A percentile compares a stretch with the other conserved stretches of the same genome.
phyloP scores from a whole-genome alignment of 2,113 vertebrate genomes.

The Petroica traversi region DNA sequence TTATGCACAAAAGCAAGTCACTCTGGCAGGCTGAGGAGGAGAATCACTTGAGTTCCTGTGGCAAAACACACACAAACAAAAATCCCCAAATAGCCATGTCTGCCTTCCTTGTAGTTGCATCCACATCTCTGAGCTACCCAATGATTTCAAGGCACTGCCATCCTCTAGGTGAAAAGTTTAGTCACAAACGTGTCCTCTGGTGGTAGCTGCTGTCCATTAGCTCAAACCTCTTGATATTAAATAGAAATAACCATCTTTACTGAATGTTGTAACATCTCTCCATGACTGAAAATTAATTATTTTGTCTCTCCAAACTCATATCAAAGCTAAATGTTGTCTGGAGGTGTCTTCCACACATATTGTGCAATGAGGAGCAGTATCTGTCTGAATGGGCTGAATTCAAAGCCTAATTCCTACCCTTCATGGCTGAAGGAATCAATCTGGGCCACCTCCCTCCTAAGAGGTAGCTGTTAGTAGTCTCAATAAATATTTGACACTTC shows the following conservation, averaged over 20 bases:
- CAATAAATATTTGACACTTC: background rate
- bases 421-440: background rate
- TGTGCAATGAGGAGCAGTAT: background rate
- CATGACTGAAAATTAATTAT: background rate
- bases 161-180: background rate
- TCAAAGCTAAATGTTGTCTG: background rate
- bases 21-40: background rate
- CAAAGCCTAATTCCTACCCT: background rate
- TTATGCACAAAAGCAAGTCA: background rate
- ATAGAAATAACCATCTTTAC: background rate
- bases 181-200: rapidly evolving
- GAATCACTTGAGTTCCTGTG: background rate
- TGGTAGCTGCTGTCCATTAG: background rate
- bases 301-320: background rate
- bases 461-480: background rate
- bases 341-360: background rate
- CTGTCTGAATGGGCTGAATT: background rate
- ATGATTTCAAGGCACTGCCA: background rate
- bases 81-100: background rate
- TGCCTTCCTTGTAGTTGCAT: background rate
- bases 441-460: background rate
- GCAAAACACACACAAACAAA: background rate
- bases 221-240: background rate
- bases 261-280: background rate
- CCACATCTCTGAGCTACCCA: background rate